A percentile compares a stretch with the other conserved stretches of the same genome.
Evolutionary conservation across 2,797 vertebrate genomes (phyloP).

Genomic region (Anolis apletophallus): DNA sequence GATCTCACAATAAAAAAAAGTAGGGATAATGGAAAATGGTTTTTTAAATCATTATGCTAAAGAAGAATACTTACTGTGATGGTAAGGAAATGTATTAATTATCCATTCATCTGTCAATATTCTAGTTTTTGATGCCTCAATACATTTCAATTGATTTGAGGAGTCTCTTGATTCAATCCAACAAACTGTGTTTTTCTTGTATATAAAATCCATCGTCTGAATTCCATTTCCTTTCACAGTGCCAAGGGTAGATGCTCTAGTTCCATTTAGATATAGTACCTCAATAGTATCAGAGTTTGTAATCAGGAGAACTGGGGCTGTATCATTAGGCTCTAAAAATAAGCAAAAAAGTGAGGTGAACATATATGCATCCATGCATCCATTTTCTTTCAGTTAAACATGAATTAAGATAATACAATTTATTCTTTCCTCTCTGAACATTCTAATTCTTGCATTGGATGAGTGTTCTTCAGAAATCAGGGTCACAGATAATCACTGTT

Average conservation of each 20-base stretch:
- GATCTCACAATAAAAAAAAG: background rate
- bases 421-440: background rate
- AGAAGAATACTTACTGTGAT: slow-evolving; percentile 85
- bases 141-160: slow-evolving; percentile 87
- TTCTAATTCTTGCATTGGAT: background rate
- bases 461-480: background rate
- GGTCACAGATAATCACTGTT: background rate
- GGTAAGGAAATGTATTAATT: slow-evolving; percentile 84
- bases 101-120: slow-evolving; percentile 84
- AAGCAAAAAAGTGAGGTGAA: slow-evolving; percentile 16
- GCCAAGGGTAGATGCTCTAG: slow-evolving; percentile 79
- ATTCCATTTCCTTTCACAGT: slow-evolving; percentile 85
- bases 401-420: background rate
- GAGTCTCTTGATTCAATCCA: slow-evolving; percentile 88
- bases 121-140: slow-evolving; percentile 82
- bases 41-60: background rate
- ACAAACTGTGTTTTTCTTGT: slow-evolving; percentile 87
- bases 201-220: slow-evolving; percentile 88
- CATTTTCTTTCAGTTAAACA: background rate
- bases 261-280: slow-evolving; percentile 88
- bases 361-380: background rate
- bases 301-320: slow-evolving; percentile 87
- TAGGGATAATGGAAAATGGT: background rate
- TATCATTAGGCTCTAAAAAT: slow-evolving; percentile 87
- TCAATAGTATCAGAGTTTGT: slow-evolving; percentile 86